Base-by-base conservation (phyloP, 92 coral and sea anemone genomes). In the Parazoanthus swiftii region DNA sequence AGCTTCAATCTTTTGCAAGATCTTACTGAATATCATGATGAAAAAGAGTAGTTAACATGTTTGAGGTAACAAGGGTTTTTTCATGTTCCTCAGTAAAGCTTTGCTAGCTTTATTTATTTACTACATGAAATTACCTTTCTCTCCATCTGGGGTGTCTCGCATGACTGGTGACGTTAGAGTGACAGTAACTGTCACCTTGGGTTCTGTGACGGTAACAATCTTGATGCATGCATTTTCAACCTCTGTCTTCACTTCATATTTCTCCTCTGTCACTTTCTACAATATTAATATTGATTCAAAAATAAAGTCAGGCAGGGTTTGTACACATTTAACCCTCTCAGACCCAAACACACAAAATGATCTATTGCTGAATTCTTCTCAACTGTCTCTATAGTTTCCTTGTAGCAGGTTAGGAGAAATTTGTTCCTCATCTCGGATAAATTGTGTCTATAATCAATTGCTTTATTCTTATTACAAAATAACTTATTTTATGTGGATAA, bases 251-350 rank as follows among this genome's bases (percentile, higher is more conserved):
- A 95, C 88, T 51, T 97, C 99, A 76, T 97, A 97, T 83, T 97
- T 97, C 86, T 97, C 99, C 75, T 97, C 99, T 37, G 98, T 93
- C 70, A 97, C 95, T 89, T 95, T 97, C 99, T 97, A 86, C 79
- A 73, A 70, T 10, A 82, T 38, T n/a, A 43, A 38, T 37, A 39
- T 25, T 25, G 81, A 74, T 43, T 15, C 56, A 13, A 72, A 35
- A 36, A 89, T 21, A 56, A 43, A 33, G 8, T 81, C 71, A 50
- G 51, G 8, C 51, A 0, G 10, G 50, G 50, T 48, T 48, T 48
- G 51, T 39, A 39, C 4, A 4, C 42, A 2, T 39, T 39, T 39
- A 39, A 39, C 42, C 42, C 42, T 39, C 42, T 39, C 42, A 39
- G 42, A 2, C 42, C 42, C 42, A 39, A 39, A 39, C 42, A 39